Evolutionary conservation across 2,113 vertebrate genomes (phyloP).

Genomic region (Panthera leo): DNA sequence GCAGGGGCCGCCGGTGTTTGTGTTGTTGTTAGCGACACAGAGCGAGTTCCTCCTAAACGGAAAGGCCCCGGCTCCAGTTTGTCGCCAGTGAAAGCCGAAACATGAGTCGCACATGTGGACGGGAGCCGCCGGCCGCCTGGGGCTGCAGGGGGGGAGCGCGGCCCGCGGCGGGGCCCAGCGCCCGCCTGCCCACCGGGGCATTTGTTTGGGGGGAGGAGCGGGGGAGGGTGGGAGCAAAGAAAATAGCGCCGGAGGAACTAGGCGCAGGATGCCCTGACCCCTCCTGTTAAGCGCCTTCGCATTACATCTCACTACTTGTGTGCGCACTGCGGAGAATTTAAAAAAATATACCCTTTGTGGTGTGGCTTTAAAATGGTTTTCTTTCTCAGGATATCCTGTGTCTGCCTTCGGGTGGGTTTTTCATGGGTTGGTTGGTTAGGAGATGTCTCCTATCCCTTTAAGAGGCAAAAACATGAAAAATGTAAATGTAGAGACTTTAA

Average conservation of each 20-base stretch:
- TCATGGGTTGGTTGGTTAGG: constrained; percentile 59
- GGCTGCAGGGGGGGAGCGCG: not conserved
- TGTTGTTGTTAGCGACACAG: constrained; percentile 82
- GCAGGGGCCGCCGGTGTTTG: constrained; percentile 77
- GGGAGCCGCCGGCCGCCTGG: constrained; percentile 44
- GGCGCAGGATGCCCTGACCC: not conserved
- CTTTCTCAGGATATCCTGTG: constrained; percentile 72
- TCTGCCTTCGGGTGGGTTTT: constrained; percentile 48
- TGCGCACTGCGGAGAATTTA: constrained; percentile 71
- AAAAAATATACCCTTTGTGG: constrained; percentile 50
- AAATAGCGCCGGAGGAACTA: not conserved
- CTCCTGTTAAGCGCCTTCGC: not conserved
- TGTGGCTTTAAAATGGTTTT: constrained; percentile 55
- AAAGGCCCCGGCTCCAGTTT: constrained; percentile 84
- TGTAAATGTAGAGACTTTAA: constrained; percentile 81
- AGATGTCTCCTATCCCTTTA: constrained; percentile 73
- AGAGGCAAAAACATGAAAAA: constrained; percentile 80
- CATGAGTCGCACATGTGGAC: constrained; percentile 85
- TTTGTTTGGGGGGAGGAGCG: not conserved
- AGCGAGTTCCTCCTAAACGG: constrained; percentile 76
- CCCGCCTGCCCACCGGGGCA: not conserved
- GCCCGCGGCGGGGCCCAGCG: not conserved
- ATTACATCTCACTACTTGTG: constrained; percentile 28
- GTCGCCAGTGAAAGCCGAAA: constrained; percentile 84
- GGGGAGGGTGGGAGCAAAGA: not conserved